A percentile compares a stretch with the other conserved stretches of the same genome.
Evolutionary conservation across 2,113 vertebrate species (phyloP).

Genomic region (Lamprotornis superbus): DNA sequence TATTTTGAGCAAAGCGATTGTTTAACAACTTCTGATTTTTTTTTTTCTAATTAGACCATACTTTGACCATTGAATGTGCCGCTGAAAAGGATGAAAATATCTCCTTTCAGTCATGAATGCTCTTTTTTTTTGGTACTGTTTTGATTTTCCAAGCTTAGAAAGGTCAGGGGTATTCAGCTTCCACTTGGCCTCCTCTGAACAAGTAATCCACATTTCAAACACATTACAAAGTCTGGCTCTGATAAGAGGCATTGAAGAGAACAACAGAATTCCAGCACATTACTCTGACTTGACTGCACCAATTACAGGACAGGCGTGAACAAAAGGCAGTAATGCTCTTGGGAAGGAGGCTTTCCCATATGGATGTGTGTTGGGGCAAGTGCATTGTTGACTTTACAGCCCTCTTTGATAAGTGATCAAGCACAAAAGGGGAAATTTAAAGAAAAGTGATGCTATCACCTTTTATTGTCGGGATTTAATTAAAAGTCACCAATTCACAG

Average conservation of each 20-base stretch:
- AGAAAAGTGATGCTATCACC: not conserved
- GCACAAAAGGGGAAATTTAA: not conserved
- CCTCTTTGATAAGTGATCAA: conserved; percentile 13
- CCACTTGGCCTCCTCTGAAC: conserved; percentile 47
- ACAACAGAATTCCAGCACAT: conserved; percentile 17
- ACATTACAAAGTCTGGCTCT: conserved; percentile 36
- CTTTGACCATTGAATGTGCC: not conserved
- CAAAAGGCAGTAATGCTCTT: conserved; percentile 38
- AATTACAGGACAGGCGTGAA: conserved; percentile 41
- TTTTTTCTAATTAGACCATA: not conserved
- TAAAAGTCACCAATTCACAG: not conserved
- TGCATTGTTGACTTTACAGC: not conserved
- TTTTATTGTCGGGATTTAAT: conserved; percentile 11
- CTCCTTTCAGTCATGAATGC: not conserved
- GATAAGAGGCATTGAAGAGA: conserved; percentile 51
- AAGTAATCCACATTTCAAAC: conserved; percentile 57
- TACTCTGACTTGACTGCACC: conserved; percentile 47
- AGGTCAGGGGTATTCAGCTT: conserved; percentile 57
- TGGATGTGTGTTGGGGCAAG: not conserved
- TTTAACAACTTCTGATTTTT: not conserved
- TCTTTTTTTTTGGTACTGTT: not conserved
- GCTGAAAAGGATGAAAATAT: not conserved
- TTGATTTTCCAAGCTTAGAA: not conserved
- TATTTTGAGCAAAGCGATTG: not conserved
- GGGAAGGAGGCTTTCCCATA: conserved; percentile 34